phyloP scores from a whole-genome alignment of 2,797 vertebrate species.

The Eurystomus glaucurus region DNA sequence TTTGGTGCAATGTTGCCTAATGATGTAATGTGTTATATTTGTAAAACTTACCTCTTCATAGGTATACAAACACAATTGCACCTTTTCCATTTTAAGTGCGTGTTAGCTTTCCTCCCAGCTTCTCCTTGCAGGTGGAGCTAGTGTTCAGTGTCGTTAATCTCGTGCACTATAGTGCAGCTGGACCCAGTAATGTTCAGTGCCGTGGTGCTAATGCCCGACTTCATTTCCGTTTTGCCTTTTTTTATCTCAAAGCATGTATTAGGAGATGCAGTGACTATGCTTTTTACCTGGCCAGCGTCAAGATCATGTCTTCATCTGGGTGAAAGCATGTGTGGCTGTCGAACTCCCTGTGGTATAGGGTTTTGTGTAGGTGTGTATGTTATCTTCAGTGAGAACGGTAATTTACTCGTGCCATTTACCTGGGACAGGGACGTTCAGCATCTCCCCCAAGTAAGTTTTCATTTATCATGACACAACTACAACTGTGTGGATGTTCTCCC shows the following conservation, averaged over 20 bases:
- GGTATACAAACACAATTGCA: no score
- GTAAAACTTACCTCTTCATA: fast-evolving
- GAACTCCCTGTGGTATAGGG: fast-evolving
- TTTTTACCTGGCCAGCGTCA: not conserved
- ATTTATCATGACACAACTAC: fast-evolving
- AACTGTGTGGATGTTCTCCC: not conserved
- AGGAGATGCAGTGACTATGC: not conserved
- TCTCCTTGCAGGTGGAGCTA: not conserved
- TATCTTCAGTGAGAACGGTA: not conserved
- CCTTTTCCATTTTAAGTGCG: not conserved
- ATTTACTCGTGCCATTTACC: not conserved
- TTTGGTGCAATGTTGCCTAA: not conserved
- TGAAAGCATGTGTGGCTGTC: not conserved
- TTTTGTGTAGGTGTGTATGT: not conserved
- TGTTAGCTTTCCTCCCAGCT: not conserved
- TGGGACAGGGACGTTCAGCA: not conserved
- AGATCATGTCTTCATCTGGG: not conserved
- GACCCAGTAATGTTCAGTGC: not conserved
- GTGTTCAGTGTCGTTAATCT: not conserved
- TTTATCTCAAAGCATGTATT: fast-evolving
- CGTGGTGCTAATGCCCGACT: not conserved
- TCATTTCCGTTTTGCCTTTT: not conserved
- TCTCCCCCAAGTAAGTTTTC: not conserved
- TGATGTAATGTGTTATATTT: not conserved
- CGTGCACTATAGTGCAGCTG: not conserved